Evolutionary conservation across 2,888 invertebrate genomes (phyloP).

Genomic region (Heliconius sara): DNA sequence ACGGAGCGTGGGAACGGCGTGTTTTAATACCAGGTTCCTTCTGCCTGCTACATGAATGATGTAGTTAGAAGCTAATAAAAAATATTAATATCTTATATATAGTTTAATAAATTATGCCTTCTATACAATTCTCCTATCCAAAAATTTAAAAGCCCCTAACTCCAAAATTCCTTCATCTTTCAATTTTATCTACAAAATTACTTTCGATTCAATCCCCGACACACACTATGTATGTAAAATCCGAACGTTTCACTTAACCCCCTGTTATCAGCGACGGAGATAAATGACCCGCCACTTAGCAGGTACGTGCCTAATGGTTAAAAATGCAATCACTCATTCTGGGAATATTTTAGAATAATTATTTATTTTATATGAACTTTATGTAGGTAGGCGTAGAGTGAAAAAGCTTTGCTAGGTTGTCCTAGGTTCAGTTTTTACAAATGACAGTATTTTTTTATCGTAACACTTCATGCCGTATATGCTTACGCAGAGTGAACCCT

Average conservation of each 20-base stretch:
- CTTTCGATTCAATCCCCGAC: constrained; percentile 36
- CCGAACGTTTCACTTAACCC: constrained; percentile 54
- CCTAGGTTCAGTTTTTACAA: neutral
- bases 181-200: constrained; percentile 39
- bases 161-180: constrained; percentile 1
- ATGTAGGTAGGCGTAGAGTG: neutral
- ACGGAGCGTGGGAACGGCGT: too few relatives aligned
- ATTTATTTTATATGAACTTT: neutral
- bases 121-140: neutral
- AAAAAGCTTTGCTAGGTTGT: neutral
- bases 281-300: constrained; percentile 59
- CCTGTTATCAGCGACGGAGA: constrained; percentile 70
- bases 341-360: constrained; percentile 38
- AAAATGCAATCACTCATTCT: constrained; percentile 49
- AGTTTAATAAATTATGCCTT: neutral
- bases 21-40: too few relatives aligned
- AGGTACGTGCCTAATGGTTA: constrained; percentile 45
- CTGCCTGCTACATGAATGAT: too few relatives aligned
- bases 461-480: too few relatives aligned
- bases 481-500: too few relatives aligned
- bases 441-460: too few relatives aligned
- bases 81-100: neutral
- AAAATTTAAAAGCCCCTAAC: neutral
- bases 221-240: constrained; percentile 35
- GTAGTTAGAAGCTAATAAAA: too few relatives aligned